phyloP scores from a whole-genome alignment of 2,888 invertebrate species.

The Petrolisthes manimaculis region DNA sequence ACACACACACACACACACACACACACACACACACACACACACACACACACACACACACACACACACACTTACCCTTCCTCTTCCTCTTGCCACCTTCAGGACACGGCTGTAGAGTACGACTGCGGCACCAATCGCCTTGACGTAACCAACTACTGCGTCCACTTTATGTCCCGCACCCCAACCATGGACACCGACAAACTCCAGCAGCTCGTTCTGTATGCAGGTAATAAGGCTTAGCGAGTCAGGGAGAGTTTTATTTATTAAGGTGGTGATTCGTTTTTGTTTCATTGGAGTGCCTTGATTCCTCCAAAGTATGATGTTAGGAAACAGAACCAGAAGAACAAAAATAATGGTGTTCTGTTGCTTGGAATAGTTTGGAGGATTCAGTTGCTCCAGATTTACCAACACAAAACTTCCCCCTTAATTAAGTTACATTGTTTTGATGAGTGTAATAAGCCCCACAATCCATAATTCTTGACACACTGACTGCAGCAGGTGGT shows the following conservation, averaged over 20 bases:
- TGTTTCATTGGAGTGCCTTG: not conserved
- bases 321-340: not conserved
- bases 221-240: conserved; percentile 41
- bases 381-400: too few species aligned
- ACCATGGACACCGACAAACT: conserved; percentile 53
- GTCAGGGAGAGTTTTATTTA: too few species aligned
- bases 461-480: too few species aligned
- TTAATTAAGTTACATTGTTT: too few species aligned
- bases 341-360: not conserved
- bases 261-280: conserved; percentile 18
- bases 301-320: too few species aligned
- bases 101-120: conserved; percentile 38
- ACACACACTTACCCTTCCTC: not conserved
- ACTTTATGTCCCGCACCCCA: conserved; percentile 65
- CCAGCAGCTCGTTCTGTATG: conserved; percentile 48
- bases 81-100: conserved; percentile 9
- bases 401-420: too few species aligned
- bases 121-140: conserved; percentile 31
- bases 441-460: too few species aligned
- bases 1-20: not conserved
- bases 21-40: not conserved
- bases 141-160: conserved; percentile 65
- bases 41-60: not conserved
- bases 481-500: too few species aligned
- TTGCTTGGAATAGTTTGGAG: too few species aligned